Percentiles rank a stretch among this genome's conserved stretches.
Conservation (phyloP, 2,888 invertebrate species). For the Alloplasta piceator region DNA sequence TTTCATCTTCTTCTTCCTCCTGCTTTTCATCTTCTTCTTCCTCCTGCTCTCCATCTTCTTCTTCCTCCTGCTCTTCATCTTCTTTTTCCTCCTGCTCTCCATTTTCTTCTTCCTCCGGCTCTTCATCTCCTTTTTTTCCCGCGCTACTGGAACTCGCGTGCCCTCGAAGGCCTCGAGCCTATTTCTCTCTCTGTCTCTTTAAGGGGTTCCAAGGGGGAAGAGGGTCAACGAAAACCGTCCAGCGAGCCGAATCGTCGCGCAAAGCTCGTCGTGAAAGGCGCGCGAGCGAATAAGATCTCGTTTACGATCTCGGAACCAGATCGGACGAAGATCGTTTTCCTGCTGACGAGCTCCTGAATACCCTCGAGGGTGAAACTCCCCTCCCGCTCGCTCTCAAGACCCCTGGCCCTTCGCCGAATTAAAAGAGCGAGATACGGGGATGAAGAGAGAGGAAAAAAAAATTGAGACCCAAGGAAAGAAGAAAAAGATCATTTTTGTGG, state of each 20-base stretch:
- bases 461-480: conserved; percentile 49
- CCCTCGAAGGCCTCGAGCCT: no score
- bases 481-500: conserved; percentile 62
- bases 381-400: neutral
- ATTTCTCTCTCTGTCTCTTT: no score
- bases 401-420: conserved; percentile 24
- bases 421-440: conserved; percentile 44
- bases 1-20: no score
- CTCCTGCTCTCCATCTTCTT: no score
- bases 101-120: neutral
- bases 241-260: no score
- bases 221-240: no score
- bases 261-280: neutral
- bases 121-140: conserved; percentile 53
- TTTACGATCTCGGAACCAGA: conserved; percentile 67
- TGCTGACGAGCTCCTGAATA: conserved; percentile 57
- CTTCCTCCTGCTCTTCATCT: no score
- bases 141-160: conserved; percentile 51
- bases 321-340: conserved; percentile 48
- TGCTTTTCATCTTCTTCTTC: no score
- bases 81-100: no score
- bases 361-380: conserved; percentile 58
- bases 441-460: conserved; percentile 35
- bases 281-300: conserved; percentile 63
- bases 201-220: no score